phyloP scores from a whole-genome alignment of 2,113 vertebrate genomes.

The Siniperca chuatsi region DNA sequence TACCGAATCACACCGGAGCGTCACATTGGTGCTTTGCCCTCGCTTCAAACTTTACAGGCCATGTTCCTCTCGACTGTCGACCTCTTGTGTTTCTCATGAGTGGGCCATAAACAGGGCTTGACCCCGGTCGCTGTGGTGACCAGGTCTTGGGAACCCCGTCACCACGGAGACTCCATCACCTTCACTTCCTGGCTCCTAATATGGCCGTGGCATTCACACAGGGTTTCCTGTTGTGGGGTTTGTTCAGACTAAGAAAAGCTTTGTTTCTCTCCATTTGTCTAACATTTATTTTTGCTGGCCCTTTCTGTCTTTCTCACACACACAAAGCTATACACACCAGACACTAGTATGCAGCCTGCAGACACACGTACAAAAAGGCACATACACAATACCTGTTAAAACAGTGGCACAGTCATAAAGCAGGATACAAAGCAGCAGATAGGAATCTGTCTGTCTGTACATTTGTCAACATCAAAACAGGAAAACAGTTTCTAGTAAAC shows the following conservation, averaged over 20 bases:
- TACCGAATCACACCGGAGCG: not conserved
- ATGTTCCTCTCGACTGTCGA: conserved; percentile 42
- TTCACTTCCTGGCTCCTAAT: conserved; percentile 75
- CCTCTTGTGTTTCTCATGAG: conserved; percentile 46
- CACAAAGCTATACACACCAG: not conserved
- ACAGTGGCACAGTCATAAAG: conserved; percentile 50
- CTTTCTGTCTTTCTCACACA: not conserved
- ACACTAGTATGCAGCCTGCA: not conserved
- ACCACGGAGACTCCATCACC: conserved; percentile 75
- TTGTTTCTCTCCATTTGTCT: conserved; percentile 50
- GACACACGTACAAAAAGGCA: not conserved
- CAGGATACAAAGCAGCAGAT: conserved; percentile 63
- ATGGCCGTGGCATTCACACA: conserved; percentile 67
- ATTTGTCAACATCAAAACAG: conserved; percentile 80
- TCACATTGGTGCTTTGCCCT: not conserved
- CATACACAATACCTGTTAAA: conserved; percentile 32
- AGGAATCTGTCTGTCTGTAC: conserved; percentile 73
- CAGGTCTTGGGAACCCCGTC: conserved; percentile 76
- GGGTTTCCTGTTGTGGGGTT: conserved; percentile 70
- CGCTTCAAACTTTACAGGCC: conserved; percentile 15
- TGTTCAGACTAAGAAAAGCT: conserved; percentile 54
- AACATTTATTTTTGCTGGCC: not conserved
- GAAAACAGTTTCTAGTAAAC: conserved; percentile 73
- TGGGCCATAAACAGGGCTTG: conserved; percentile 50
- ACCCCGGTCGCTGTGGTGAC: conserved; percentile 56